phyloP scores from a whole-genome alignment of 2,113 vertebrate species.

The Suncus etruscus region DNA sequence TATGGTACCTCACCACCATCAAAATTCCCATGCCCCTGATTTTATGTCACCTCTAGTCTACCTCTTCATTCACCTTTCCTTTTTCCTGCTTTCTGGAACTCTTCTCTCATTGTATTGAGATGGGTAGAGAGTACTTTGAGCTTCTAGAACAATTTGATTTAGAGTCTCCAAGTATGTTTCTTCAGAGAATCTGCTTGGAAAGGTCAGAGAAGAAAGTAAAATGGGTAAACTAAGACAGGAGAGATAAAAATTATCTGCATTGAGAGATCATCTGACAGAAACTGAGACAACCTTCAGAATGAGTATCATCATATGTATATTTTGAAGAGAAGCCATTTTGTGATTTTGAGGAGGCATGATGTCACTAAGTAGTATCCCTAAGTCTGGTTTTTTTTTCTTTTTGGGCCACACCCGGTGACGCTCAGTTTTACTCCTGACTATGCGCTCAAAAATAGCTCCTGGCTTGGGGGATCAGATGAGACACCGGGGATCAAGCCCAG shows the following conservation, averaged over 20 bases:
- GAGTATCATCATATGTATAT: background rate
- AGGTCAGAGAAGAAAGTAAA: background rate
- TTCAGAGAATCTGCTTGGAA: constrained; percentile 27
- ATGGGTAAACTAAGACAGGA: constrained; percentile 24
- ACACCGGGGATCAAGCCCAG: no score
- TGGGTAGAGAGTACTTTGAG: constrained; percentile 17
- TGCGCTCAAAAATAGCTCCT: no score
- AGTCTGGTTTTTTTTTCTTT: no score
- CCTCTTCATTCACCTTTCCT: no score
- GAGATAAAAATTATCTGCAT: constrained; percentile 15
- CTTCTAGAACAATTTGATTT: background rate
- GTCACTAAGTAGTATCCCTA: no score
- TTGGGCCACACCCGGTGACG: no score
- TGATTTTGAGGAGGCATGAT: background rate
- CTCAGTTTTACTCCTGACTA: no score
- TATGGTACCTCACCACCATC: no score
- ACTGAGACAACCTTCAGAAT: constrained; percentile 24
- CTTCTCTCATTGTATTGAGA: constrained; percentile 14
- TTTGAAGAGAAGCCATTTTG: constrained; percentile 33
- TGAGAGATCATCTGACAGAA: background rate
- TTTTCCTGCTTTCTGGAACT: background rate
- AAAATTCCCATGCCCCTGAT: no score
- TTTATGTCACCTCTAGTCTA: no score
- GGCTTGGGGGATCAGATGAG: no score
- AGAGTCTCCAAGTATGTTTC: constrained; percentile 48